A percentile compares a stretch with the other conserved stretches of the same genome.
These are phyloP conservation scores for Melanotaenia trifasciata DNA, from an alignment of 2,797 vertebrate species.

Conservation along the genomic window DNA sequence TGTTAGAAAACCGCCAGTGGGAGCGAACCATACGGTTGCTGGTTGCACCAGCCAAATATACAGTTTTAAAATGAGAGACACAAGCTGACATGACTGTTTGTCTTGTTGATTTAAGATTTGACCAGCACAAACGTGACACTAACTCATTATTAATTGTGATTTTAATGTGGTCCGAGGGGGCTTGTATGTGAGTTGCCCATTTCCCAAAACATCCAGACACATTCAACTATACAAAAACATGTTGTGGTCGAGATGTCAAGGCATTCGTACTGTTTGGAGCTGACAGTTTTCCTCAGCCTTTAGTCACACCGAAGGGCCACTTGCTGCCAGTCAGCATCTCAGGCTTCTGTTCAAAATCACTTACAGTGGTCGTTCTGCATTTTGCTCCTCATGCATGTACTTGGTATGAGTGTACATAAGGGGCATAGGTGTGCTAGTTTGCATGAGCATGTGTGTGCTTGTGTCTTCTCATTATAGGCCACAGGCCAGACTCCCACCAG, in stretches of 20 bases:
- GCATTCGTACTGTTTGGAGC: constrained; percentile 40
- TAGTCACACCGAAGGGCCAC: constrained; percentile 42
- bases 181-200: constrained; percentile 28
- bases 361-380: constrained; percentile 14
- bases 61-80: constrained; percentile 36
- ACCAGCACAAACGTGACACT: constrained; percentile 46
- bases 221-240: constrained; percentile 56
- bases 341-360: constrained; percentile 21
- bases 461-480: constrained; percentile 60
- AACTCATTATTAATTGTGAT: constrained; percentile 72
- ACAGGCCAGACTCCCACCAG: constrained; percentile 63
- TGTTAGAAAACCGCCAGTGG: constrained; percentile 47
- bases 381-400: constrained; percentile 6
- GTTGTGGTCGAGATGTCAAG: constrained; percentile 54
- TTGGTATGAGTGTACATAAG: constrained; percentile 2
- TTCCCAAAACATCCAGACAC: constrained; percentile 34
- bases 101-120: constrained; percentile 51
- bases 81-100: constrained; percentile 54
- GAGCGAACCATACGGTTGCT: constrained; percentile 43
- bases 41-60: constrained; percentile 37
- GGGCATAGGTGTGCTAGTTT: constrained; percentile 26
- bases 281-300: constrained; percentile 58
- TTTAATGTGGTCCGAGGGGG: constrained; percentile 69
- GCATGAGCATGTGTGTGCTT: constrained; percentile 2
- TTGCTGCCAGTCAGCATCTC: constrained; percentile 63